Evolutionary conservation across 2,797 vertebrate genomes (phyloP).

Genomic region (Heteromormyrus szaboi): DNA sequence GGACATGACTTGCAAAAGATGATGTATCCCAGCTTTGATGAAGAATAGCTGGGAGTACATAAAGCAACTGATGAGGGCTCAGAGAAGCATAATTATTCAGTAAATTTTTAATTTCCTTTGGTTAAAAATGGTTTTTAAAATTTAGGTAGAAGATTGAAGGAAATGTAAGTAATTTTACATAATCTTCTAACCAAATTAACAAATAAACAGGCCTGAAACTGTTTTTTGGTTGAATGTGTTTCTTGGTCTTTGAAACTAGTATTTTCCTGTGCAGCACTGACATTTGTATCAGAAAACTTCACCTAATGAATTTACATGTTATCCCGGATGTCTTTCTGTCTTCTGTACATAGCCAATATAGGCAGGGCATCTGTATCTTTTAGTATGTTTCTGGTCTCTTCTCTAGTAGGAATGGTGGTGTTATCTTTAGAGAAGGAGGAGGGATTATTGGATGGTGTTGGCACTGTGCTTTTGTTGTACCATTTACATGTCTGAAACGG

Average conservation of each 20-base stretch:
- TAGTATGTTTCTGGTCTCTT: neutral
- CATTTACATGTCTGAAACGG: neutral
- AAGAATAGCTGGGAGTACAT: neutral
- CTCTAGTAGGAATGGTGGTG: neutral
- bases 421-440: neutral
- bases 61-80: neutral
- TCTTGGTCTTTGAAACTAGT: neutral
- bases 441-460: neutral
- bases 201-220: neutral
- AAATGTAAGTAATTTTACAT: neutral
- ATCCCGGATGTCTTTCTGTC: neutral
- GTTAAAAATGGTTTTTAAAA: neutral
- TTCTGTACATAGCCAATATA: neutral
- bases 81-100: neutral
- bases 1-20: neutral
- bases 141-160: neutral
- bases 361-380: neutral
- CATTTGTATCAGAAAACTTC: neutral
- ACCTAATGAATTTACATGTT: neutral
- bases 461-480: neutral
- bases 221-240: neutral
- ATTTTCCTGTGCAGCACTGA: neutral
- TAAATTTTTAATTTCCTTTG: neutral
- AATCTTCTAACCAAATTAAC: neutral
- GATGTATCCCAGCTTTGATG: neutral